phyloP scores from a whole-genome alignment of 2,888 invertebrate genomes.

The Tineola bisselliella region DNA sequence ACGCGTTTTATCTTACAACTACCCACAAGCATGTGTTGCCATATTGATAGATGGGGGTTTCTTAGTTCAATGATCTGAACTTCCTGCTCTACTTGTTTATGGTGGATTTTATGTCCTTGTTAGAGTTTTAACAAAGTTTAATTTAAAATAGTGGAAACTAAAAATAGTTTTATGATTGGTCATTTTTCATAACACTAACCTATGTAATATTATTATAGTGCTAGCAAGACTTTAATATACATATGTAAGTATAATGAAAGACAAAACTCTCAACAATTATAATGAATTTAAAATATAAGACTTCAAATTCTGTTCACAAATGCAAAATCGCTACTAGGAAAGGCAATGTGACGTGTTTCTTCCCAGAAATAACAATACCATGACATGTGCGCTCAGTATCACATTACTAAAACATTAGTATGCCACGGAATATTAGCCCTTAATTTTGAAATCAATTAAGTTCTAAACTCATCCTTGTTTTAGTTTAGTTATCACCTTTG shows the following conservation, averaged over 20 bases:
- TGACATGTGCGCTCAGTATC: not conserved
- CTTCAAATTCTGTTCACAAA: not conserved
- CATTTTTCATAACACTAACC: too few relatives aligned
- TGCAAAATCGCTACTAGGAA: not conserved
- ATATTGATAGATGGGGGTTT: constrained; percentile 8
- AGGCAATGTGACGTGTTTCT: not conserved
- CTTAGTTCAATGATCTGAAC: constrained; percentile 7
- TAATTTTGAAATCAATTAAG: too few relatives aligned
- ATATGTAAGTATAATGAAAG: too few relatives aligned
- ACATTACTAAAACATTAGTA: not conserved
- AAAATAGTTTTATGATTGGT: not conserved
- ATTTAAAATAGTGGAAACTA: not conserved
- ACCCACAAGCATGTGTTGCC: constrained; percentile 10
- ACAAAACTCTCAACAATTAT: too few relatives aligned
- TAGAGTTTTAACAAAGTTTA: not conserved
- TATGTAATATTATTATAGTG: too few relatives aligned
- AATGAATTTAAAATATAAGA: too few relatives aligned
- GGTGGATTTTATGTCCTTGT: constrained; percentile 2
- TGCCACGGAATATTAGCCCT: too few relatives aligned
- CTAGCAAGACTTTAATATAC: too few relatives aligned
- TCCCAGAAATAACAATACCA: not conserved
- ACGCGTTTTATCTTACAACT: constrained; percentile 12
- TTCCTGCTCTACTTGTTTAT: constrained; percentile 9
- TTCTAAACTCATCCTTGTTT: too few relatives aligned
- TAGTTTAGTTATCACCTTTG: too few relatives aligned